phyloP scores from a whole-genome alignment of 2,797 vertebrate genomes.

The Heterohyrax brucei region DNA sequence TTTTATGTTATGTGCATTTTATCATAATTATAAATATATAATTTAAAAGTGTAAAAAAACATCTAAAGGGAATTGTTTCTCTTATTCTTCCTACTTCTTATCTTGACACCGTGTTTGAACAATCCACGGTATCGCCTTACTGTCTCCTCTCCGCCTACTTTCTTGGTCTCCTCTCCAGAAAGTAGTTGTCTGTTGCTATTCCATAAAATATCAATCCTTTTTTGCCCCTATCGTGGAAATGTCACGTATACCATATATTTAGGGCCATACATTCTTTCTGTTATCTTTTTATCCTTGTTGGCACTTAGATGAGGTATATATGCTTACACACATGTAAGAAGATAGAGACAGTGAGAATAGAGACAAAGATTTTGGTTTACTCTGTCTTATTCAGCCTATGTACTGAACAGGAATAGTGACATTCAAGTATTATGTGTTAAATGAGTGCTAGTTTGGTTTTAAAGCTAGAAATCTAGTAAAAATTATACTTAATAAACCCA shows the following conservation, averaged over 20 bases:
- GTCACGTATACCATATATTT: not conserved
- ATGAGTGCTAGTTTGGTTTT: not conserved
- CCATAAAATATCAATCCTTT: not conserved
- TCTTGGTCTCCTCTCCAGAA: not conserved
- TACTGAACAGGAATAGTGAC: not conserved
- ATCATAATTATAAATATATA: too few species aligned
- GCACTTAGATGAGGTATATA: not conserved
- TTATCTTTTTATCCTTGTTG: not conserved
- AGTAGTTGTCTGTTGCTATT: not conserved
- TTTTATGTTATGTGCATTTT: not conserved
- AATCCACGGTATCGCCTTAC: not conserved
- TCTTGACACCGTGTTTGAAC: not conserved
- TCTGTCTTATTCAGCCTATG: not conserved
- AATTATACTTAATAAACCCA: not conserved
- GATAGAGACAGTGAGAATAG: not conserved
- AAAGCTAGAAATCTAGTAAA: constrained; percentile 5
- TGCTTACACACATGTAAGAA: not conserved
- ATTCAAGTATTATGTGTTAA: constrained; percentile 17
- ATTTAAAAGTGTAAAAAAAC: too few species aligned
- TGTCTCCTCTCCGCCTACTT: not conserved
- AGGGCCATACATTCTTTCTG: not conserved
- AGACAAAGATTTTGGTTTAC: not conserved
- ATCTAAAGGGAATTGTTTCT: not conserved
- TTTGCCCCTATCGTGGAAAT: not conserved
- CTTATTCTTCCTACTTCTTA: not conserved